A percentile compares a stretch with the other conserved stretches of the same genome.
Conservation (phyloP, 2,888 invertebrate genomes). For the Chymomyza fuscimana region DNA sequence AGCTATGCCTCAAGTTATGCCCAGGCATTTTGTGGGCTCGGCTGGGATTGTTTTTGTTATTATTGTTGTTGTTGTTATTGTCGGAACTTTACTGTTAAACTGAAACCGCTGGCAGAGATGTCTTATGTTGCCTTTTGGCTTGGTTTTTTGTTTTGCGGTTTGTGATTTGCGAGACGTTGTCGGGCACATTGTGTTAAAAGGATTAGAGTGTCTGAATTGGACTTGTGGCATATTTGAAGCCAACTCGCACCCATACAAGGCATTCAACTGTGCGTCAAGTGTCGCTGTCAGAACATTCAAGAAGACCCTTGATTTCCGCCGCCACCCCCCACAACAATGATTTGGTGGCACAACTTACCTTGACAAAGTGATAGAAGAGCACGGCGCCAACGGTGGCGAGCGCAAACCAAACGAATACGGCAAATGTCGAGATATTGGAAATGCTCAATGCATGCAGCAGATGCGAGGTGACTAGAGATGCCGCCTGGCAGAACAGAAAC, state of each 20-base stretch:
- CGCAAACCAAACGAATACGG: constrained; percentile 88
- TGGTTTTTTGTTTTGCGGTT: constrained; percentile 28
- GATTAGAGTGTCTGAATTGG: constrained; percentile 61
- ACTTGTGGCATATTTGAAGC: constrained; percentile 41
- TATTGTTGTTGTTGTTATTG: no score
- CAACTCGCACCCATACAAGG: background rate
- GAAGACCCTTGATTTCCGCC: background rate
- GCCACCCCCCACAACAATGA: background rate
- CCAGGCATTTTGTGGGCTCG: constrained; percentile 9
- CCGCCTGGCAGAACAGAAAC: constrained; percentile 89
- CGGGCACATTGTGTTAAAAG: constrained; percentile 46
- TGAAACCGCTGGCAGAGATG: constrained; percentile 40
- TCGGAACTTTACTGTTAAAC: constrained; percentile 34
- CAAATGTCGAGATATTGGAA: constrained; percentile 88
- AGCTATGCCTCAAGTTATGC: constrained; percentile 43
- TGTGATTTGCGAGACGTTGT: constrained; percentile 15
- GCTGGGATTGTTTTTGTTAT: background rate
- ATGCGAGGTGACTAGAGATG: constrained; percentile 87
- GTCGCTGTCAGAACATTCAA: background rate
- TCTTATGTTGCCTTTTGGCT: constrained; percentile 32
- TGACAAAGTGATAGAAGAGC: constrained; percentile 91
- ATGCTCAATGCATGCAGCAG: constrained; percentile 86
- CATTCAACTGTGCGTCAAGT: constrained; percentile 21
- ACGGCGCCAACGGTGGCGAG: constrained; percentile 87
- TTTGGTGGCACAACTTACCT: constrained; percentile 84